Base-by-base conservation (phyloP, 2,113 vertebrate genomes). In the Oreochromis aureus region DNA sequence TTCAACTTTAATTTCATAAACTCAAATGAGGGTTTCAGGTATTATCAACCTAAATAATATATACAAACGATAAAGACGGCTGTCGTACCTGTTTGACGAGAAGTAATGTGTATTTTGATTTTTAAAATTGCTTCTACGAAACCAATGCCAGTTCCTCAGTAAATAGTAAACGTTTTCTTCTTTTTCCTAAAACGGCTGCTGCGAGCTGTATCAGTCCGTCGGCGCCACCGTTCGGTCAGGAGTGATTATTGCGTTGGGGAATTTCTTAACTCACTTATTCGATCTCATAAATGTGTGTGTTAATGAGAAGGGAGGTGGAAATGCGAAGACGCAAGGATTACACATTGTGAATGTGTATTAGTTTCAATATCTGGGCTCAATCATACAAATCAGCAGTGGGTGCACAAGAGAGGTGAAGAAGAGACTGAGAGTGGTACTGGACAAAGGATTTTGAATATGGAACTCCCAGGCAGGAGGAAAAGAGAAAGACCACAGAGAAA, bases 71-170 rank as follows among this genome's bases (percentile, higher is more conserved):
- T 12, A 24, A n/a, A 69, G 6, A 32, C 6, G 15, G 80, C 8
- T 91, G 91, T 90, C 90, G 71, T 95, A 96, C 95, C 94, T 93
- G 90, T 88, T 63, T 79, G 91, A 83, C n/a, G 83, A 48, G 80
- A 22, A 80, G 81, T 89, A 85, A 61, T 34, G 24, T 19, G 19
- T 82, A 19, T 90, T 91, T 88, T 56, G 24, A 4, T 4, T 79
- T 18, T 1, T 4, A 78, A 82, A 78, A 90, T n/a, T 10, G 81
- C 82, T 55, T 87, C 88, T 32, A 79, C 90, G 89, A 88, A 89
- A 76, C 39, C 87, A 89, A 78, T 27, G 8, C 56, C 90, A 91
- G 86, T 83, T 91, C 89, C 89, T 90, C 83, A 69, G 90, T 91
- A 91, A 91, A 94, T 66, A 92, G 55, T 18, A 7, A 7, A 92